Evolutionary conservation across 2,888 invertebrate species (phyloP).

Genomic region (Pherbina coryleti): DNA sequence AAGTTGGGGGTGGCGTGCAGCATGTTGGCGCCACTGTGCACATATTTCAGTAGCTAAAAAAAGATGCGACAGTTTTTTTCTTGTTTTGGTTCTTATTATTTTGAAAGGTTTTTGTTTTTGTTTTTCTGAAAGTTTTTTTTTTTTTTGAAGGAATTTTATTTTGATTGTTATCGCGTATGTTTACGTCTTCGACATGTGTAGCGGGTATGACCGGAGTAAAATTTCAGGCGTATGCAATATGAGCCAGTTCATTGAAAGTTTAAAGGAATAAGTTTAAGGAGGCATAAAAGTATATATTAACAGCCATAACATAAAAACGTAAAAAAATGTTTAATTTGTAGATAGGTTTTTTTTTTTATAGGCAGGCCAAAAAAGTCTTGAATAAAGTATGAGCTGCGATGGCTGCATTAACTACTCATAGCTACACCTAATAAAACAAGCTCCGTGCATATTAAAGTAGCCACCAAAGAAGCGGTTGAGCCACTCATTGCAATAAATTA

Average conservation of each 20-base stretch:
- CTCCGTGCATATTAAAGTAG: neutral
- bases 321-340: neutral
- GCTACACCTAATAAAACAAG: slow-evolving; percentile 1
- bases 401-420: neutral
- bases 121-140: neutral
- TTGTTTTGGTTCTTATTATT: neutral
- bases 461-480: neutral
- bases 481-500: slow-evolving; percentile 51
- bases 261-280: too few species aligned
- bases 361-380: neutral
- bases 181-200: neutral
- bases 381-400: neutral
- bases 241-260: too few species aligned
- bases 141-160: neutral
- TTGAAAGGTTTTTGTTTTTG: slow-evolving; percentile 3
- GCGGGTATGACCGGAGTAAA: too few species aligned
- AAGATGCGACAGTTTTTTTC: slow-evolving; percentile 9
- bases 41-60: slow-evolving; percentile 38
- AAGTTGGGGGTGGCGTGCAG: slow-evolving; percentile 12
- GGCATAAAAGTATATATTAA: too few species aligned
- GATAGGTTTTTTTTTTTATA: neutral
- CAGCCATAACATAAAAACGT: neutral
- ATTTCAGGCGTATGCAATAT: too few species aligned
- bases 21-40: slow-evolving; percentile 39
- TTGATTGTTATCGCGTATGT: slow-evolving; percentile 23